phyloP scores from a whole-genome alignment of 37 sponge, comb jelly and placozoan genomes.

The Halisarca cf. caerulea region DNA sequence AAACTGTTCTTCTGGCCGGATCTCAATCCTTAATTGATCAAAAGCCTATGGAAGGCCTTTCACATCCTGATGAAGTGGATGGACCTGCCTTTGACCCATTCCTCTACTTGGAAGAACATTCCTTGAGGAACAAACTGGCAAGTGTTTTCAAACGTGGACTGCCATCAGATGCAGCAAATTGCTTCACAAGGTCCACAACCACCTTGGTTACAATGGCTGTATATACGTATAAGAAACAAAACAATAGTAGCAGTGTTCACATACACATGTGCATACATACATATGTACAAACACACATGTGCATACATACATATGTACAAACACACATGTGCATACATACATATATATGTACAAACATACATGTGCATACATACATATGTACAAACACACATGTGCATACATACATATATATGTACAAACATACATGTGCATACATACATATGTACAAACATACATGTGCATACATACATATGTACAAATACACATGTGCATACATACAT shows the following conservation, averaged over 20 bases:
- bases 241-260: neutral
- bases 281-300: neutral
- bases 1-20: too few relatives aligned
- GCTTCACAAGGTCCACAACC: slow-evolving; percentile 46
- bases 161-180: slow-evolving; percentile 39
- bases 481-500: neutral
- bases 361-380: neutral
- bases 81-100: too few relatives aligned
- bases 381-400: too few relatives aligned
- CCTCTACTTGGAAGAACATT: too few relatives aligned
- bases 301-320: too few relatives aligned
- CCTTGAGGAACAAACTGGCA: slow-evolving; percentile 61
- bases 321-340: too few relatives aligned
- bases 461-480: neutral
- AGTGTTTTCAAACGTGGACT: slow-evolving; percentile 40
- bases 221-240: neutral
- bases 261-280: neutral
- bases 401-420: neutral
- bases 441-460: neutral
- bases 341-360: too few relatives aligned
- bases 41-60: too few relatives aligned
- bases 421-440: neutral
- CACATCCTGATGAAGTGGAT: too few relatives aligned
- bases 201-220: neutral
- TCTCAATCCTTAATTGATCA: too few relatives aligned